Conservation (phyloP, 2,797 vertebrate genomes). For the Sebastes trivittatus region DNA sequence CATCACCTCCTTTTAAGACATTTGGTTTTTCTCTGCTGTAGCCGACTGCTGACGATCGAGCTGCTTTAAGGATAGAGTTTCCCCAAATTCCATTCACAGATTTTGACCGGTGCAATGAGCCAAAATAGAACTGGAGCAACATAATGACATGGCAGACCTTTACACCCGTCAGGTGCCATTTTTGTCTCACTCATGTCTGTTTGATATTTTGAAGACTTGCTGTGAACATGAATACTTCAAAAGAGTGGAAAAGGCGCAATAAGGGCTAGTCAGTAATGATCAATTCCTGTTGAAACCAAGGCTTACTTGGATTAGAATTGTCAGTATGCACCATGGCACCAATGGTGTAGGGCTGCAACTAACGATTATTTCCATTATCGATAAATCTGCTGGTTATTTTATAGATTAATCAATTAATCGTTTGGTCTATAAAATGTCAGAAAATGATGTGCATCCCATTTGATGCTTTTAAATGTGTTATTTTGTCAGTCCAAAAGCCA, state of each 20-base stretch:
- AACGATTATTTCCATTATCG: too few relatives aligned
- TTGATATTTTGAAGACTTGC: slow-evolving; percentile 4
- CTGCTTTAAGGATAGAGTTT: slow-evolving; percentile 23
- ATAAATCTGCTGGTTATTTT: too few relatives aligned
- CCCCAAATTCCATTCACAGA: slow-evolving; percentile 5
- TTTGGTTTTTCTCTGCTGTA: slow-evolving; percentile 14
- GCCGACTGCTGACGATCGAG: slow-evolving; percentile 14
- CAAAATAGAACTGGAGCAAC: slow-evolving; percentile 27
- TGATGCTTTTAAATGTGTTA: too few relatives aligned
- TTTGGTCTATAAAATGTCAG: too few relatives aligned
- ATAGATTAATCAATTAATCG: too few relatives aligned
- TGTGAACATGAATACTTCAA: neutral
- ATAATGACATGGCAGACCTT: slow-evolving; percentile 13
- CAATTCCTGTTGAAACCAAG: neutral
- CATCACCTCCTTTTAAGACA: slow-evolving; percentile 41
- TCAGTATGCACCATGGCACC: neutral
- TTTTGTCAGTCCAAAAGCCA: too few relatives aligned
- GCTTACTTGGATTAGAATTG: neutral
- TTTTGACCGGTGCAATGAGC: slow-evolving; percentile 3
- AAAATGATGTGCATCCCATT: too few relatives aligned
- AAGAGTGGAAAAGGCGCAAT: neutral
- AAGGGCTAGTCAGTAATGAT: neutral
- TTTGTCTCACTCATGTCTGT: neutral
- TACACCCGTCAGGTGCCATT: neutral
- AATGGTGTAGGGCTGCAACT: neutral